Evolutionary conservation across 30 jellyfish, hydroid and myxozoan genomes (phyloP), one percentile per base, ranked within the genome.

Genomic region (Pseudorhiza aurosa): DNA sequence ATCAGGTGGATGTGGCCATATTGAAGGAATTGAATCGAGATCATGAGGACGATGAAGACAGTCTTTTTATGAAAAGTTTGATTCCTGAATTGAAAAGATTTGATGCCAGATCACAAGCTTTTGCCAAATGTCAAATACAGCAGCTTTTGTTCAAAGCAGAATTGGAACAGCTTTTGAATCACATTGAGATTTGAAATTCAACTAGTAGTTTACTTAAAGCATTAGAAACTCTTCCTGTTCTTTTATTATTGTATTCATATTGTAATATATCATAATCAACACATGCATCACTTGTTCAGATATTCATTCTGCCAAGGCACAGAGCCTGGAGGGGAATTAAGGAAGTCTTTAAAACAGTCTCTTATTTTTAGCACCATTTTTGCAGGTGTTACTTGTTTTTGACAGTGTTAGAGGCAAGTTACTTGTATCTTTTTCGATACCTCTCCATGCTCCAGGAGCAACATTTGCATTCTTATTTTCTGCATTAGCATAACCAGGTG

Each of bases 381-480:
- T 75, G 53, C 77, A 56, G 11, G 77, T 49, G 67, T 75, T 75
- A n/a, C 87, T n/a, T n/a, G n/a, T n/a, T n/a, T n/a, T n/a, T n/a
- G n/a, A n/a, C n/a, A n/a, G n/a, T n/a, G n/a, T n/a, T n/a, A n/a
- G 50, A 15, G 75, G 77, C 11, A 7, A 37, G 67, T 56, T 21
- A 45, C 60, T 49, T 21, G 21, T 58, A 45, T 75, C 87, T 0
- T 55, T 22, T 37, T 28, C 87, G 31, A 42, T 65, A 53, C 36
- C 33, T 33, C 87, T 56, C 87, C 87, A 74, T 37, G 49, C 77
- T n/a, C 87, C 77, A 27, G 87, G 87, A n/a, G 56, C 40, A 55
- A 74, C 33, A 30, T 56, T 39, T 51, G 77, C 77, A 31, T 74
- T 77, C 65, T 36, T 74, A 49, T 58, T 77, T 39, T 74, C 77